Base-by-base conservation (phyloP, 2,797 vertebrate species). In the Knipowitschia caucasica region DNA sequence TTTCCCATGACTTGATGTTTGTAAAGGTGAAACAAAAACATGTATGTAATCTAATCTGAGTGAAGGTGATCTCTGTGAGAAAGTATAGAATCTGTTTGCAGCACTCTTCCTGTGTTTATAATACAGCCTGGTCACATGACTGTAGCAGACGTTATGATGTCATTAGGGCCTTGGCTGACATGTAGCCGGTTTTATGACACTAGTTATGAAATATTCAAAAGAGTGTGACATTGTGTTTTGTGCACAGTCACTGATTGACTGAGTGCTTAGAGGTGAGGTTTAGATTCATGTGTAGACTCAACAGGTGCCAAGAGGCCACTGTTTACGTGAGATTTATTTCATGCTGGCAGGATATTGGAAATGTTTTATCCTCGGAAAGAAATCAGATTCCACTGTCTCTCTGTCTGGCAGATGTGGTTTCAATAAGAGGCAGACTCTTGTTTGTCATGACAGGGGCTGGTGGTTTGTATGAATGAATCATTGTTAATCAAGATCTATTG, bases 111-210 rank as follows among this genome's bases (percentile, higher is more conserved):
- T 31, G 3, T 66, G 60, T 70, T 62, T 65, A 18, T n/a, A 55
- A 17, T 26, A 44, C 62, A 58, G 71, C 74, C 62, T 5, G 56
- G 50, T 80, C 75, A 80, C 76, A 49, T 80, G 73, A 75, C 66
- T 2, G 14, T 15, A 47, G 26, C 63, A 69, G 62, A 74, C 63
- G 8, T 50, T 43, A 4, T 69, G 77, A 77, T 72, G 77, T 78
- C 79, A 80, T 65, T 31, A 31, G 29, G 10, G 29, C 29, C 45
- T 12, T 47, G 72, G 51, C 61, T 39, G 18, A 21, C 36, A 33
- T 3, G 15, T 18, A 3, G 15, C 35, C 7, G 15, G 35, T 8
- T 17, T n/a, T 17, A 38, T 18, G 3, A 38, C 35, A 38, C 20
- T 1, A 10, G 36, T 20, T 10, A 20, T 39, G 21, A 4, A 7